Evolutionary conservation across 2,888 invertebrate genomes (phyloP), one percentile per base, ranked within the genome.

Genomic region (Eristalinus aeneus): DNA sequence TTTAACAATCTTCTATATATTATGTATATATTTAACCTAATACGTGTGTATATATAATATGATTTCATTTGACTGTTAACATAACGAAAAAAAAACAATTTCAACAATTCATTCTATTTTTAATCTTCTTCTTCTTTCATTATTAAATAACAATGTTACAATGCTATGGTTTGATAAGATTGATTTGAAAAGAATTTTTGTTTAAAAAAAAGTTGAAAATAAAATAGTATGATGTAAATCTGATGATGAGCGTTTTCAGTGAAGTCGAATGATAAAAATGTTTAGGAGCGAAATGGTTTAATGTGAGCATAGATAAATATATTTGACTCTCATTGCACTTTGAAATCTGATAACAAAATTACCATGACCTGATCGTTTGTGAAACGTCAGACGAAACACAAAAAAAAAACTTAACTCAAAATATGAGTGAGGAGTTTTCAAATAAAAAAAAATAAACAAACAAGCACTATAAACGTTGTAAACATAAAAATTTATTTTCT

Each of bases 191-290:
- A 75, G 58, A 69, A n/a, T n/a, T n/a, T n/a, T n/a, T n/a, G n/a
- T n/a, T n/a, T n/a, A n/a, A n/a, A 84, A 72, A 67, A 46, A 31
- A 71, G 10, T n/a, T 58, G 34, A 64, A 76, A 71, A 67, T 39
- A 75, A 71, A 72, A 74, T 53, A 20, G 53, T 56, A 85, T 85
- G 76, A 64, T 83, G 61, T 53, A 60, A 76, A 76, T 80, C 46
- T 73, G 76, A 81, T 77, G 81, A 86, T 86, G 81, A 86, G 85
- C 85, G 85, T 86, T 86, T 86, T 86, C 85, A 86, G 85, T 86
- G 85, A 86, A 81, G 77, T 80, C 80, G 68, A 69, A 86, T 86
- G 85, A 86, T 86, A 65, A 81, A 31, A 53, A 77, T 86, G 77
- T 81, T 68, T 60, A 68, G 68, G 64, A 69, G 76, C 81, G 85